These are phyloP conservation scores for Taxidea taxus DNA, from an alignment of 2,113 vertebrate species.

Conservation along the genomic window DNA sequence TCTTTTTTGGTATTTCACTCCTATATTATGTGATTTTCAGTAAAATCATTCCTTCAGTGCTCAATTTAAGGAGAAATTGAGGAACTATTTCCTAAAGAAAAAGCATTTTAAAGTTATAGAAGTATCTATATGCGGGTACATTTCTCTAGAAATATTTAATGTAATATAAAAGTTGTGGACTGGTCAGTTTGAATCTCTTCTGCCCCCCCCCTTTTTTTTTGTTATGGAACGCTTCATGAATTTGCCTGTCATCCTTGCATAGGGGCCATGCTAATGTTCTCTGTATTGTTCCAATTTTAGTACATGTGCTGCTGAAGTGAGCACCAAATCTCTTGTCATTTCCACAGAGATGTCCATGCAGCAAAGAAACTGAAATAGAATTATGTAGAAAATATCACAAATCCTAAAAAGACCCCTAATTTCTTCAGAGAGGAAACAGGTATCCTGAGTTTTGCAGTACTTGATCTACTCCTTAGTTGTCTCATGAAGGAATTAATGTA, in stretches of 20 bases:
- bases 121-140: neutral
- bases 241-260: neutral
- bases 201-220: neutral
- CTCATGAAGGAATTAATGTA: slow-evolving; percentile 16
- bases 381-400: slow-evolving; percentile 4
- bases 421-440: neutral
- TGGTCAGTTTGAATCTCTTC: slow-evolving; percentile 21
- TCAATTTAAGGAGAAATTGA: slow-evolving; percentile 23
- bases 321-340: neutral
- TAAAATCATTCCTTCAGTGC: slow-evolving; percentile 5
- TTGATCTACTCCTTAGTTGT: neutral
- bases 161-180: neutral
- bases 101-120: slow-evolving; percentile 15
- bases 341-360: neutral
- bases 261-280: neutral
- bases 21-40: neutral
- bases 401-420: neutral
- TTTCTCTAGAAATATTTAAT: slow-evolving; percentile 44
- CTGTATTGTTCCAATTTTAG: neutral
- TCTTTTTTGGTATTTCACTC: neutral
- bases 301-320: neutral
- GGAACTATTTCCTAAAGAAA: neutral
- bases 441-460: neutral
- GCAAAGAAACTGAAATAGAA: neutral
- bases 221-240: neutral